A percentile compares a stretch with the other conserved stretches of the same genome.
Conservation (phyloP, 2,113 vertebrate genomes). For the Drymodes brunneopygia region DNA sequence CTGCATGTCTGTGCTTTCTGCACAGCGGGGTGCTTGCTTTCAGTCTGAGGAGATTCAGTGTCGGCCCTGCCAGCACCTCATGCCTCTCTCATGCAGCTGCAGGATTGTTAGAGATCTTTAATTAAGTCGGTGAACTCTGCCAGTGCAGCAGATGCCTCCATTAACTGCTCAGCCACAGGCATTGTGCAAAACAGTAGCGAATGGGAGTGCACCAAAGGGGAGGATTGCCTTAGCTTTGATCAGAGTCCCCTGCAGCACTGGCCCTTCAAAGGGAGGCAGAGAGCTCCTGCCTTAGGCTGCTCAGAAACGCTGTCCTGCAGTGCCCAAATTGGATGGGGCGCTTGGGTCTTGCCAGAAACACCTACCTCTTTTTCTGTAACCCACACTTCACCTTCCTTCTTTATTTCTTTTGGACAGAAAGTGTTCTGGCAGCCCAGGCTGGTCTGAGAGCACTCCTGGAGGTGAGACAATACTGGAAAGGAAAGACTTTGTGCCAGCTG, state of each 20-base stretch:
- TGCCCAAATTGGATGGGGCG: background rate
- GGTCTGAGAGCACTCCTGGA: background rate
- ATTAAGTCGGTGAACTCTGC: background rate
- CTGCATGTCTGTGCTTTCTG: background rate
- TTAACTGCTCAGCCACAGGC: constrained; percentile 39
- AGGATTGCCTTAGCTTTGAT: background rate
- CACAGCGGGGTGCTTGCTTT: background rate
- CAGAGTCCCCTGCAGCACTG: background rate
- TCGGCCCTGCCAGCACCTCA: background rate
- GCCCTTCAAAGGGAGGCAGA: constrained; percentile 29
- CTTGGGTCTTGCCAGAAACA: background rate
- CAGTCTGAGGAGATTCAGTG: background rate
- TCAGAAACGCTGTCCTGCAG: background rate
- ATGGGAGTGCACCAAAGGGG: background rate
- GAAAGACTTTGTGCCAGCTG: background rate
- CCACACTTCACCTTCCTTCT: background rate
- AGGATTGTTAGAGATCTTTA: constrained; percentile 46
- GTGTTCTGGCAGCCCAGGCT: background rate
- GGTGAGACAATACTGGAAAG: background rate
- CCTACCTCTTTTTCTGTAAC: background rate
- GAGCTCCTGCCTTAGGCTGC: background rate
- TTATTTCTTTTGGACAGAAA: background rate
- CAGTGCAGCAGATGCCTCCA: constrained; percentile 35
- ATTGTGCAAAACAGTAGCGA: background rate
- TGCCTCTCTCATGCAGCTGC: background rate